These are phyloP conservation scores for Todiramphus chloris DNA, from an alignment of 2,113 vertebrate genomes.

Conservation along the genomic window DNA sequence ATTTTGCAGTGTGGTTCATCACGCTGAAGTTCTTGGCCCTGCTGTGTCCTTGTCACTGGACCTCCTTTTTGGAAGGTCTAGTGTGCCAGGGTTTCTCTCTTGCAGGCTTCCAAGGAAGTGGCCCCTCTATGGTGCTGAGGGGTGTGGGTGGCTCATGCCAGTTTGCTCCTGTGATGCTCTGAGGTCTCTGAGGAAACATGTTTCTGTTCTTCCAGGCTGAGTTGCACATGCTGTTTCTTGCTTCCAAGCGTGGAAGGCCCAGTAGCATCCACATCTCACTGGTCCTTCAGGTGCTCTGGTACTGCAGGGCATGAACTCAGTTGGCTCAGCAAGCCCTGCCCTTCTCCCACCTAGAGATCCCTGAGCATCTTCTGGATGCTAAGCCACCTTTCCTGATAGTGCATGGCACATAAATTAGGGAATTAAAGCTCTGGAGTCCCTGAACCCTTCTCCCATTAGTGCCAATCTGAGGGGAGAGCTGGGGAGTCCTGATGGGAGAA, in stretches of 20 bases:
- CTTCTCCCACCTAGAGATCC: background rate
- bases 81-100: background rate
- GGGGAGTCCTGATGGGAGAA: background rate
- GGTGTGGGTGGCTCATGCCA: fast-evolving
- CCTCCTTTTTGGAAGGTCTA: background rate
- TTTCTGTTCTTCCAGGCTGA: background rate
- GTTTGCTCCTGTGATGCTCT: background rate
- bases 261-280: background rate
- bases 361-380: background rate
- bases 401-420: fast-evolving
- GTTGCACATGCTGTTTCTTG: background rate
- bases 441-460: background rate
- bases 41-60: background rate
- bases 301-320: fast-evolving
- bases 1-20: background rate
- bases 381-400: background rate
- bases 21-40: background rate
- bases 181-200: fast-evolving
- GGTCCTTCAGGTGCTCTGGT: background rate
- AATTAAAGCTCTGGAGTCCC: background rate
- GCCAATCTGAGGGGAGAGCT: background rate
- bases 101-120: background rate
- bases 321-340: fast-evolving
- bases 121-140: fast-evolving
- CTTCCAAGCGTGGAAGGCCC: background rate